Evolutionary conservation across 2,113 vertebrate species (phyloP), one percentile per base, ranked within the genome.

Genomic region (Anser cygnoides): DNA sequence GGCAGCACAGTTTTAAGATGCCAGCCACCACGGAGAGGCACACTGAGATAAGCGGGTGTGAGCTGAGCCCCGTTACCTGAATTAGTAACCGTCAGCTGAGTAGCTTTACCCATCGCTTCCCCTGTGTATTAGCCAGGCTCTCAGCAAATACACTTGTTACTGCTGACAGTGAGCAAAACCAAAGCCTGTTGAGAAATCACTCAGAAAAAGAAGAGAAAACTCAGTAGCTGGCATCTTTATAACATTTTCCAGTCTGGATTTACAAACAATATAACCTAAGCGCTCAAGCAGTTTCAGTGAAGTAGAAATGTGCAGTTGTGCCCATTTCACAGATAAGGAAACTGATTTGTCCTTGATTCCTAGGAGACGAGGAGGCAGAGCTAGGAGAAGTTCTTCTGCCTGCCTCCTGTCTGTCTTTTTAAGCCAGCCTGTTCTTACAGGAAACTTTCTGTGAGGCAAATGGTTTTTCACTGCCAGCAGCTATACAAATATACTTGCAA

Each of bases 401-500:
- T 73, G 12, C 59, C 23, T 81, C 16, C 25, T 58, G 25, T 55
- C 59, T 86, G 83, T 93, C n/a, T 82, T 95, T 94, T 82, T 54
- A 87, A 89, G 74, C 31, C 41, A 62, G 25, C 2, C 10, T 67
- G 25, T 55, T 59, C 52, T 67, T 67, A 63, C 26, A 93, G 54
- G 62, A 91, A 18, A 23, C 19, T 54, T 81, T 72, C 73, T 66
- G 43, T 35, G 52, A 87, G 59, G 54, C 39, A 87, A 84, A 79
- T 54, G 43, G 3, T 79, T 95, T 82, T 93, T 63, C 20, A 19
- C 49, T 87, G 74, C 81, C 91, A 87, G 31, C 43, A 79, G 54
- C 39, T 84, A 70, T 65, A 91, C 83, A 93, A 95, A 87, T 87
- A 72, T 10, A 49, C 39, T 84, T 87, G 65, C 43, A 92, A 57